Evolutionary conservation across 2,888 invertebrate genomes (phyloP).

Genomic region (Buathra laborator): DNA sequence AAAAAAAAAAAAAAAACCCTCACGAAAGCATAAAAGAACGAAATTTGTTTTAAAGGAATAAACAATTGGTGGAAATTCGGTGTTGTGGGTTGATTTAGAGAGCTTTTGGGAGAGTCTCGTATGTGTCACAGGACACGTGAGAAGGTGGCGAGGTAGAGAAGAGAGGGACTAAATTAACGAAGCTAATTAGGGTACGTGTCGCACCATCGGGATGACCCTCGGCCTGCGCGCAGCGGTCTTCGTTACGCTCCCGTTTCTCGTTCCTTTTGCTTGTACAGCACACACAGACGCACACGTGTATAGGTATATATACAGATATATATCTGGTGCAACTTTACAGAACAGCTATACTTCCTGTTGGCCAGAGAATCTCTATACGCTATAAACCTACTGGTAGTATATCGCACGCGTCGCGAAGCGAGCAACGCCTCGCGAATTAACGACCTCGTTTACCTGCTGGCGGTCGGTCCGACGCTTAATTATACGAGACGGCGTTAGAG

Average conservation of each 20-base stretch:
- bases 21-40: background rate
- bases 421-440: conserved; percentile 65
- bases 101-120: background rate
- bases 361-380: background rate
- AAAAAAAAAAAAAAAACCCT: background rate
- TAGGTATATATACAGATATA: conserved; percentile 10
- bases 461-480: conserved; percentile 72
- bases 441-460: conserved; percentile 69
- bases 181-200: conserved; percentile 59
- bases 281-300: conserved; percentile 18
- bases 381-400: conserved; percentile 27
- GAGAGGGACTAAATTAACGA: conserved; percentile 51
- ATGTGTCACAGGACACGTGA: conserved; percentile 16
- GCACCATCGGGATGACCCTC: conserved; percentile 43
- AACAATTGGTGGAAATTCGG: background rate
- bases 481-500: conserved; percentile 65
- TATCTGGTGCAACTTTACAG: background rate
- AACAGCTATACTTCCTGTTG: conserved; percentile 16
- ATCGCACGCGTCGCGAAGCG: conserved; percentile 39
- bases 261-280: conserved; percentile 8
- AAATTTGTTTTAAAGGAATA: background rate
- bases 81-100: background rate
- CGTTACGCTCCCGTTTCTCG: conserved; percentile 55
- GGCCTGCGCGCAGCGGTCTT: conserved; percentile 35
- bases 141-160: conserved; percentile 30